Base-by-base conservation (phyloP, 23 tunicate genomes). In the Ciona savignyi region DNA sequence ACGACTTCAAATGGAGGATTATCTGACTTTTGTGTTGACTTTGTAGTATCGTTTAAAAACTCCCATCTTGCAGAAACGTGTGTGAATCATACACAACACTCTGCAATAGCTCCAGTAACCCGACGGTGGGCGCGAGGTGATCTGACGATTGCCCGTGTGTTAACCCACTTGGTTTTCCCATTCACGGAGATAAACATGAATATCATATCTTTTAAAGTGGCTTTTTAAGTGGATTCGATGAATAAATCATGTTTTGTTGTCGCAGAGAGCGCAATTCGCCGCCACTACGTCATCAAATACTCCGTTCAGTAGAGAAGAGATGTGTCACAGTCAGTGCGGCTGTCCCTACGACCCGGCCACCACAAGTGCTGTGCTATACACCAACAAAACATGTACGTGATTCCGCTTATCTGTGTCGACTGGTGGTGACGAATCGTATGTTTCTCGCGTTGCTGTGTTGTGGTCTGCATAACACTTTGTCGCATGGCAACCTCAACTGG, bases 281-380 rank as follows among this genome's bases (percentile, higher is more conserved):
- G 78, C 2, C 0, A 27, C 65, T 9, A 31, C 66, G 9, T 25
- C 67, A 11, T 23, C 19, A 51, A 69, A 78, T 69, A 32, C 83
- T 20, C 34, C 30, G 0, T 78, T 27, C 68, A 61, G 4, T 1
- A 21, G 66, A 20, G 83, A 78, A 23, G 35, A 56, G 66, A 70
- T 11, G 15, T 78, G 83, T 33, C 29, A 60, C 15, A 62, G 34
- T 6, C 62, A 29, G 2, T 49, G 76, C 49, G 76, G 64, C 3
- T 72, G 83, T 63, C 93, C 93, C 3, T 79, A 73, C 51, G 74
- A 86, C 34, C 93, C 93, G 1, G 34, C 67, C 25, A 73, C 78
- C 23, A 56, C 93, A 3, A 86, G 93, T 63, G 81, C 77, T 6
- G 24, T 62, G 51, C 84, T 79, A 2, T 86, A 73, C 78, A 62